phyloP scores from a whole-genome alignment of 2,797 vertebrate genomes.

The Psittacula derbiana region DNA sequence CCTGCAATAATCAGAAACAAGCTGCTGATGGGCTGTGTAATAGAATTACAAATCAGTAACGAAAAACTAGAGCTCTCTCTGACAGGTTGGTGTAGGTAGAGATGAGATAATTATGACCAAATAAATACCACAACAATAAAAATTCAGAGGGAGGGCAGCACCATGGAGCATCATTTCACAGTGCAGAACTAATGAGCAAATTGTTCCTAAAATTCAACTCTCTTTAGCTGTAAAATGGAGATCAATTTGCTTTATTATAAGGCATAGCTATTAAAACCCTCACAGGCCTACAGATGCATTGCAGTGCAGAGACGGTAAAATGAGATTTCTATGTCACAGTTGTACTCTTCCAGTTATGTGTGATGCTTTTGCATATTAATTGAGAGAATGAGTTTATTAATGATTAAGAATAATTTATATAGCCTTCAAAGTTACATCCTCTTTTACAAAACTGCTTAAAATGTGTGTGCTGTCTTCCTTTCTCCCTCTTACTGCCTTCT shows the following conservation, averaged over 20 bases:
- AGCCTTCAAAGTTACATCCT: neutral
- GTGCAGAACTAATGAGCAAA: conserved; percentile 51
- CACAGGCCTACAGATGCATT: neutral
- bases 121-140: conserved; percentile 43
- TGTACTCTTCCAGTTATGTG: neutral
- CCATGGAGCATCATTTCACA: neutral
- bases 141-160: neutral
- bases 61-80: conserved; percentile 5
- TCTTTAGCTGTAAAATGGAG: conserved; percentile 38
- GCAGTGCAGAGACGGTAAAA: neutral
- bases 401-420: neutral
- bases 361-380: neutral
- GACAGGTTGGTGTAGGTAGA: conserved; percentile 29
- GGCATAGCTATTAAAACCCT: conserved; percentile 12
- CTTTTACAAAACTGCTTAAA: neutral
- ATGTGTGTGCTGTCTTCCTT: neutral
- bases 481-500: neutral
- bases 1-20: conserved; percentile 35
- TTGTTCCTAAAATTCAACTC: conserved; percentile 6
- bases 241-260: conserved; percentile 51
- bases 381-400: neutral
- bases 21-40: conserved; percentile 37
- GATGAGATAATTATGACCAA: conserved; percentile 42
- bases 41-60: conserved; percentile 38
- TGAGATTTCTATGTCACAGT: neutral